Evolutionary conservation across 2,888 invertebrate species (phyloP).

Genomic region (Drosophila falleni): DNA sequence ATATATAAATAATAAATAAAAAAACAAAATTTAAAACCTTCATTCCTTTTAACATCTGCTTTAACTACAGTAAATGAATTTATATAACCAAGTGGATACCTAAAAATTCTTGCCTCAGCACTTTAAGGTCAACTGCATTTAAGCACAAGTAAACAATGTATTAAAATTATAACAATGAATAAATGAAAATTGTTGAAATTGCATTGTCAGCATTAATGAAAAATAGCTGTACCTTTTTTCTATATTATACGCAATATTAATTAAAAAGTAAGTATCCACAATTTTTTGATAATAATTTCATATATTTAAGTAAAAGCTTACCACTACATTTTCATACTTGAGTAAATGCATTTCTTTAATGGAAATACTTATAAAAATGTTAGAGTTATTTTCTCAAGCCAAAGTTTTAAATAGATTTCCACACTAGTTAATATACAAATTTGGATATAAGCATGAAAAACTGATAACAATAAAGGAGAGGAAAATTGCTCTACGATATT

Average conservation of each 20-base stretch:
- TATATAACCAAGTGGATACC: neutral
- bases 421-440: neutral
- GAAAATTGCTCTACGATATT: conserved; percentile 5
- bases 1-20: too few species aligned
- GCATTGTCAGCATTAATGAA: neutral
- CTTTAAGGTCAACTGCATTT: neutral
- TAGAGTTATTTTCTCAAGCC: neutral
- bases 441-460: neutral
- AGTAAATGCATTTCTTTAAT: neutral
- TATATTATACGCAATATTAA: neutral
- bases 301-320: neutral
- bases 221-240: neutral
- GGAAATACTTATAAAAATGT: neutral
- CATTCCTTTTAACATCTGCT: too few species aligned
- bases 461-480: neutral
- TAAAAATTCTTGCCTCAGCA: neutral
- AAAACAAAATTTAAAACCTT: too few species aligned
- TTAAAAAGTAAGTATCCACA: neutral
- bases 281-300: neutral
- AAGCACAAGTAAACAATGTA: neutral
- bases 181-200: neutral
- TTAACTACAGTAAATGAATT: too few species aligned
- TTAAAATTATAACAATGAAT: neutral
- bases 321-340: neutral
- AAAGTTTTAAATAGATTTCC: neutral